A percentile compares a stretch with the other conserved stretches of the same genome.
These are phyloP conservation scores for Anaspis maculata DNA, from an alignment of 2,888 invertebrate species.

Conservation along the genomic window DNA sequence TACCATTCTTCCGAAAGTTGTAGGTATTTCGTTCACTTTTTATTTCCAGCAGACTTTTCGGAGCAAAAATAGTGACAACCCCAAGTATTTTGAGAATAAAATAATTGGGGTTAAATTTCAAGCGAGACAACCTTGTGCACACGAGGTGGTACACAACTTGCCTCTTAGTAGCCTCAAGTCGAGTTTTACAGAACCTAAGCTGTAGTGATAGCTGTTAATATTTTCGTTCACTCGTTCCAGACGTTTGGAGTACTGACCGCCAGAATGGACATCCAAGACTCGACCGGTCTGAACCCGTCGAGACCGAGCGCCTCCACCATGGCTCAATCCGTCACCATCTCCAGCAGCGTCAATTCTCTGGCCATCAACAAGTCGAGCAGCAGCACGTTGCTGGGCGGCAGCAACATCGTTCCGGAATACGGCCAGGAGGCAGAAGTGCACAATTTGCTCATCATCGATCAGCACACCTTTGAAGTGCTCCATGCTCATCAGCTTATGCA, in stretches of 20 bases:
- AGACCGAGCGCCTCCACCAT: constrained; percentile 73
- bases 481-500: constrained; percentile 90
- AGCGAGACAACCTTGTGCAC: no score
- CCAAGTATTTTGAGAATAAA: no score
- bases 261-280: constrained; percentile 80
- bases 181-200: no score
- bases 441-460: constrained; percentile 85
- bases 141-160: no score
- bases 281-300: constrained; percentile 56
- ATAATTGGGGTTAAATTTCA: no score
- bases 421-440: constrained; percentile 87
- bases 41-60: no score
- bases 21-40: no score
- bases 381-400: constrained; percentile 28
- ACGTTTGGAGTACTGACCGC: constrained; percentile 91
- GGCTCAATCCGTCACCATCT: constrained; percentile 53
- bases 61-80: no score
- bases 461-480: constrained; percentile 94
- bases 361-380: constrained; percentile 43
- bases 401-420: constrained; percentile 44
- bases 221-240: no score
- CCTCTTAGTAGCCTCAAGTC: no score
- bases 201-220: no score
- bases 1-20: no score
- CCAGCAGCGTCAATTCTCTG: constrained; percentile 47